phyloP scores from a whole-genome alignment of 2,113 vertebrate species.

The Eubucco bourcierii region DNA sequence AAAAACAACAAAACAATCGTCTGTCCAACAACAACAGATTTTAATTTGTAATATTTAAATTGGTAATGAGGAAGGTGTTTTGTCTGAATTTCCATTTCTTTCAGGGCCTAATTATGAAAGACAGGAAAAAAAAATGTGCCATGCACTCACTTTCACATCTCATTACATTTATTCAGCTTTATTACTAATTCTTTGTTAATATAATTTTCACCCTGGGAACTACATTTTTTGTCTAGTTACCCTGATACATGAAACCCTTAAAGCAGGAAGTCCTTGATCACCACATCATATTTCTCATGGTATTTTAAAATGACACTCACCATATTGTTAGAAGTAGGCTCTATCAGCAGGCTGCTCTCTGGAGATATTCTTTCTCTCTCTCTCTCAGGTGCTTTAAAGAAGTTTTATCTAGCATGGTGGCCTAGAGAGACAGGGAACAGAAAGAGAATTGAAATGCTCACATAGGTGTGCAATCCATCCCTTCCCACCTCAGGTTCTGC shows the following conservation, averaged over 20 bases:
- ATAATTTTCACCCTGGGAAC: constrained; percentile 73
- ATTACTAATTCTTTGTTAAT: constrained; percentile 76
- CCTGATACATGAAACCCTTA: constrained; percentile 63
- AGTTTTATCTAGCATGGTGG: constrained; percentile 58
- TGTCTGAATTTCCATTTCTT: constrained; percentile 66
- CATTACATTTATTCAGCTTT: constrained; percentile 71
- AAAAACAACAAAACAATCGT: not conserved
- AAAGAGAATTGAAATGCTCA: not conserved
- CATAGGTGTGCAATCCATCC: not conserved
- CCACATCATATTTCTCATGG: constrained; percentile 43
- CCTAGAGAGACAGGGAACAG: not conserved
- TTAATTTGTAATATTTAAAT: constrained; percentile 45
- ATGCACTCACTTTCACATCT: constrained; percentile 66
- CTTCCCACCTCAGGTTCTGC: not conserved
- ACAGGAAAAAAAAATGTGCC: constrained; percentile 17
- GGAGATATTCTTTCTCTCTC: constrained; percentile 12
- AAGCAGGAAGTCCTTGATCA: constrained; percentile 56
- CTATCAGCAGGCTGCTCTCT: constrained; percentile 49
- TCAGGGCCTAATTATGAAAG: constrained; percentile 71
- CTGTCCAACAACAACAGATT: constrained; percentile 10
- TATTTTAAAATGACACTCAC: constrained; percentile 59
- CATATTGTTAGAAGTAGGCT: constrained; percentile 45
- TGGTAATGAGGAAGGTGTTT: constrained; percentile 62
- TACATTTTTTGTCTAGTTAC: constrained; percentile 69
- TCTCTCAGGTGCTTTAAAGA: constrained; percentile 58